Base-by-base conservation (phyloP, 2,113 vertebrate species). In the Dromaius novaehollandiae region DNA sequence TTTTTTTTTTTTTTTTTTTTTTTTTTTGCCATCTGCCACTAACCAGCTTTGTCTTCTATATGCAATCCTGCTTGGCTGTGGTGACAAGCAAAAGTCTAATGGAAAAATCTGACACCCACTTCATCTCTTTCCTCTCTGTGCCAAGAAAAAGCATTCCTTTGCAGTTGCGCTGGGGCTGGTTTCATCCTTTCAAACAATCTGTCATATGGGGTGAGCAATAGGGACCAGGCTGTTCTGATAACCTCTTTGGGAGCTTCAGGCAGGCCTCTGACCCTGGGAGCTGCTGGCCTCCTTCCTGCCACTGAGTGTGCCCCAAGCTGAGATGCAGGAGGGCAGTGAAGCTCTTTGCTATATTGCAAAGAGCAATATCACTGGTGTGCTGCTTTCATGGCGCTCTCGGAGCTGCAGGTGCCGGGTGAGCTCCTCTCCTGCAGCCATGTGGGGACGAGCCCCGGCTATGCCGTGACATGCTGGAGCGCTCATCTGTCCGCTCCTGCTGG, bases 41-140 rank as follows among this genome's bases (percentile, higher is more conserved):
- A 91, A 86, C 85, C 4, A 14, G 71, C 89, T 94, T 96, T 96
- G 3, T 95, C 89, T 94, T 94, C 71, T 40, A 8, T 80, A 77
- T 38, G 46, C 68, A 87, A 93, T 95, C 75, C 13, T 44, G 51
- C 78, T 97, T 18, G 7, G 18, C 85, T 36, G 74, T 78, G 89
- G 76, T 83, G 95, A 95, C 89, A 93, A 63, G 96, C 87, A 86
- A 83, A 97, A 95, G 85, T 85, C 70, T 87, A 76, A 70, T 92
- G 81, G 90, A 82, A 95, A 85, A 95, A 96, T 50, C 32, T 92
- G 93, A 68, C 92, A 94, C 83, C 51, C 86, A 78, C 82, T 96
- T 96, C 38, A 82, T 96, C 89, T 91, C 51, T 82, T 85, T 71
- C 63, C n/a, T 83, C 51, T 82, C 30, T 95, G 22, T 51, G 95